A percentile compares a stretch with the other conserved stretches of the same genome.
phyloP scores from a whole-genome alignment of 2,113 vertebrate species.

The Platycercus adscitus region DNA sequence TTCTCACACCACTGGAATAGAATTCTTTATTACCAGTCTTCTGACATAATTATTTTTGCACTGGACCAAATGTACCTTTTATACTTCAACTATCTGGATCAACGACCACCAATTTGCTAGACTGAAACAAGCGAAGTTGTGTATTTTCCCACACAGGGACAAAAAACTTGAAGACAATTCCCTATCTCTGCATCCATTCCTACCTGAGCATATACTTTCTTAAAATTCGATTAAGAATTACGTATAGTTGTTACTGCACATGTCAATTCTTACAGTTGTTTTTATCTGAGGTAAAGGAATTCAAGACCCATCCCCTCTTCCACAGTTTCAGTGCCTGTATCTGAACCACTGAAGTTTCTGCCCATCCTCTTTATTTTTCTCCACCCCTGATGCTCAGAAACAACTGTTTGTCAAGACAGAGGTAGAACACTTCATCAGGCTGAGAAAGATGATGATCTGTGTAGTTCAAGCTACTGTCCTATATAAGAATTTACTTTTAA shows the following conservation, averaged over 20 bases:
- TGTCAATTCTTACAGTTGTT: background rate
- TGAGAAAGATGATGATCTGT: background rate
- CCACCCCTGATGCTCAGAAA: background rate
- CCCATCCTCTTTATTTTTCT: background rate
- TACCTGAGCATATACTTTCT: background rate
- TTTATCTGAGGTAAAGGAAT: background rate
- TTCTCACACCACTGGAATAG: background rate
- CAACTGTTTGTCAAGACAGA: background rate
- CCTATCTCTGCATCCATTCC: background rate
- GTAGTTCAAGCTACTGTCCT: background rate
- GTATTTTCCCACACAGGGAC: background rate
- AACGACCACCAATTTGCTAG: background rate
- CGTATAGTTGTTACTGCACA: background rate
- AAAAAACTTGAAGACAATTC: background rate
- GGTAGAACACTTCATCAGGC: background rate
- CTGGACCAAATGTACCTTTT: background rate
- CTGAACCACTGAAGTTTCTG: background rate
- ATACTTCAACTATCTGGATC: background rate
- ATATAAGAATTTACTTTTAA: background rate
- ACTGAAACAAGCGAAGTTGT: background rate
- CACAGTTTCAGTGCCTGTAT: background rate
- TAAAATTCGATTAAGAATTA: background rate
- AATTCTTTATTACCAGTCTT: background rate
- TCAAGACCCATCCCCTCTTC: background rate
- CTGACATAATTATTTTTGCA: background rate